Conservation (phyloP, 2,888 invertebrate genomes). For the Listrodromus nycthemerus region DNA sequence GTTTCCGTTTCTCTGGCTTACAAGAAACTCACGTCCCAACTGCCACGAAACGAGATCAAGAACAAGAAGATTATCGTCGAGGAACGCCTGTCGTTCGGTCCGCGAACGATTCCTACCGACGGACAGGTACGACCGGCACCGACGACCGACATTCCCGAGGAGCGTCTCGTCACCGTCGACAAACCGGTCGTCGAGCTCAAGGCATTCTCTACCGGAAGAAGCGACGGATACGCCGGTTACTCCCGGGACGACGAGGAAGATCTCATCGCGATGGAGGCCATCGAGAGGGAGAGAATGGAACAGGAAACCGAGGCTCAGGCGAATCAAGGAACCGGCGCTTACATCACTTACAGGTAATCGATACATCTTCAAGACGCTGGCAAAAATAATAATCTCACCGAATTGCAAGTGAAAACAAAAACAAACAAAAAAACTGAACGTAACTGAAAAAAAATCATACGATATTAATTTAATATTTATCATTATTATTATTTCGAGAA, state of each 20-base stretch:
- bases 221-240: neutral
- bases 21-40: slow-evolving; percentile 77
- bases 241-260: slow-evolving; percentile 67
- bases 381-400: too few species aligned
- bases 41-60: slow-evolving; percentile 80
- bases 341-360: slow-evolving; percentile 73
- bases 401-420: neutral
- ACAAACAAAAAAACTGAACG: neutral
- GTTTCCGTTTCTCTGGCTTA: slow-evolving; percentile 77
- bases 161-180: slow-evolving; percentile 85
- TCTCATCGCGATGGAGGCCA: slow-evolving; percentile 73
- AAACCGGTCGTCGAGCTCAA: slow-evolving; percentile 86
- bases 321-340: slow-evolving; percentile 22
- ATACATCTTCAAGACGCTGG: neutral
- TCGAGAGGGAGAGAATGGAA: slow-evolving; percentile 72
- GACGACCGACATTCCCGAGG: slow-evolving; percentile 84
- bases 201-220: slow-evolving; percentile 50
- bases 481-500: too few species aligned
- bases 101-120: slow-evolving; percentile 84
- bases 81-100: slow-evolving; percentile 86
- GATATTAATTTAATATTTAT: neutral
- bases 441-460: neutral
- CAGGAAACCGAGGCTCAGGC: slow-evolving; percentile 55
- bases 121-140: slow-evolving; percentile 65
- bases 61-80: slow-evolving; percentile 83